Base-by-base conservation (phyloP, 1,140 invertebrate genomes). In the Coptotermes formosanus region DNA sequence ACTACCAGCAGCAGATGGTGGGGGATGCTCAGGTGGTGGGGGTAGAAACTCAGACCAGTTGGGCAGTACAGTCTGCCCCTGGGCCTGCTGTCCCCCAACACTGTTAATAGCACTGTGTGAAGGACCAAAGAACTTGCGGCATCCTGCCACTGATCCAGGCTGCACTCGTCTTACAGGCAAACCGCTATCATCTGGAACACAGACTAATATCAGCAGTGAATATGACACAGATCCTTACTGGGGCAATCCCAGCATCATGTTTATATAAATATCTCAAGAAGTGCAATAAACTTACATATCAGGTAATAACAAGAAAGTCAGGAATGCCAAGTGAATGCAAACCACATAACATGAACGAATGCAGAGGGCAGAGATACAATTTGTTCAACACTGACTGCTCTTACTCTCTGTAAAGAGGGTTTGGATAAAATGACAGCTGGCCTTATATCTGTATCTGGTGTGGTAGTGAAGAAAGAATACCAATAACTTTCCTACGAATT, bases 31-130 rank as follows among this genome's bases (percentile, higher is more conserved):
- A 0, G 96, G 96, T 2, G 96, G 95, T 82, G 95, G 96, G 16
- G 96, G 96, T 45, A 96, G 91, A 88, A 96, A 93, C 88, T 96
- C 95, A 30, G 94, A 94, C 95, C 95, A 96, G 90, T 96, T 96
- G 0, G 95, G 94, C 87, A 95, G 91, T 43, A 91, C 90, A 88
- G 91, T 89, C 32, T 90, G 90, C 43, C 85, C 85, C 52, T 55
- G 52, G 19, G 52, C 52, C 19, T 55, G 52, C 4, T 55, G 45
- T 48, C 45, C 32, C 84, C 55, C 19, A 48, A 3, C 45, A 85
- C 84, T 81, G 84, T n/a, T 23, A 69, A 85, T 64, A 55, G 38
- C 43, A 19, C 48, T 21, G 16, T 45, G 44, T 43, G 83, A 84
- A 30, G 83, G 55, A 82, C 7, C 64, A 25, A n/a, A 75, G 64